Evolutionary conservation across 2,888 invertebrate genomes (phyloP).

Genomic region (Meiosimyza decipiens): DNA sequence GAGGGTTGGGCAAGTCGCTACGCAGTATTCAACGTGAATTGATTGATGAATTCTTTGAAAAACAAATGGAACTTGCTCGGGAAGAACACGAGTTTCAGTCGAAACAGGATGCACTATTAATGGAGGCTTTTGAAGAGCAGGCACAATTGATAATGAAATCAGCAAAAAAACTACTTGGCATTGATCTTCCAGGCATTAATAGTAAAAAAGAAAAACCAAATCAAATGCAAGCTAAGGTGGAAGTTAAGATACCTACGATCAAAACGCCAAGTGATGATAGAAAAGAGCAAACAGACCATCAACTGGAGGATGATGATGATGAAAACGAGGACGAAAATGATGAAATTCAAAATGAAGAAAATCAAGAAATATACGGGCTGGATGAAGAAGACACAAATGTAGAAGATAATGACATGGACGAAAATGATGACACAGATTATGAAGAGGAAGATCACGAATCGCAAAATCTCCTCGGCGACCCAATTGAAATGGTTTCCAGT

Average conservation of each 20-base stretch:
- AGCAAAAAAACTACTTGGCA: slow-evolving; percentile 49
- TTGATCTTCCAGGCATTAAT: background rate
- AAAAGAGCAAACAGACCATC: slow-evolving; percentile 34
- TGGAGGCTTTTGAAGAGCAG: slow-evolving; percentile 62
- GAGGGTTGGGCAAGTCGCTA: slow-evolving; percentile 56
- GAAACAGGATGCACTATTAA: slow-evolving; percentile 58
- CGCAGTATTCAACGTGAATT: slow-evolving; percentile 59
- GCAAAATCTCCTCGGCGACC: slow-evolving; percentile 9
- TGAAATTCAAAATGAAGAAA: slow-evolving; percentile 4
- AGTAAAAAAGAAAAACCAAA: background rate
- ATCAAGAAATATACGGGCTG: background rate
- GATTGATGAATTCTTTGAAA: slow-evolving; percentile 60
- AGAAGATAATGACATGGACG: background rate
- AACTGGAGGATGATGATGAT: slow-evolving; percentile 29
- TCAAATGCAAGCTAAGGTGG: background rate
- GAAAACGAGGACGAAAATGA: slow-evolving; percentile 8
- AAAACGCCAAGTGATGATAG: slow-evolving; percentile 28
- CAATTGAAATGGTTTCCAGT: slow-evolving; percentile 33
- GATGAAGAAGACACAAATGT: background rate
- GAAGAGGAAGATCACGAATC: slow-evolving; percentile 28
- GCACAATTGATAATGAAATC: slow-evolving; percentile 54
- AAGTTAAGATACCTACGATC: slow-evolving; percentile 27
- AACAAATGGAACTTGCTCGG: slow-evolving; percentile 60
- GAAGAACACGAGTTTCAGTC: slow-evolving; percentile 64
- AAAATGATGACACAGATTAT: background rate